Evolutionary conservation across 2,113 vertebrate species (phyloP), one percentile per base, ranked within the genome.

Genomic region (Acrocephalus arundinaceus): DNA sequence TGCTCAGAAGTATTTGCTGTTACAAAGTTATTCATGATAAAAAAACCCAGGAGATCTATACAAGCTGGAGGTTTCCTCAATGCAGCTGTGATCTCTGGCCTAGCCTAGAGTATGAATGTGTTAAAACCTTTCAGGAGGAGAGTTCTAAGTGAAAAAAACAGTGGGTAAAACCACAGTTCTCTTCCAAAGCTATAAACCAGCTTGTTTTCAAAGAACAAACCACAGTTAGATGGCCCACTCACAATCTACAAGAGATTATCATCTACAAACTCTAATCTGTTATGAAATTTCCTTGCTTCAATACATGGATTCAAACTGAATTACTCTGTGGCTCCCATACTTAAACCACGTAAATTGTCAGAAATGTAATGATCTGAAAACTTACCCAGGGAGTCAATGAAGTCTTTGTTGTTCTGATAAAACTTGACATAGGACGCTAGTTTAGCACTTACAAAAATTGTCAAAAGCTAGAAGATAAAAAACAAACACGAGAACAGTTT

Each of bases 351-450:
- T 15, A 55, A 55, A 79, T 3, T 41, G 70, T 68, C 27, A 88
- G 27, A 89, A 89, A 93, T 33, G 8, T 21, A 82, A 55, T 4
- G 19, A 94, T 59, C 61, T 88, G 81, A 94, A 93, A 93, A 98
- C 99, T 99, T 98, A 99, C 99, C 99, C 54, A 99, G 98, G 80
- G 99, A 99, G 95, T 99, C 99, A 95, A 99, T 99, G 98, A 99
- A 99, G 97, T 99, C 99, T 98, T 99, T 99, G 98, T 99, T 99
- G 97, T 97, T 99, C 97, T 99, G 99, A 97, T 99, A 99, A 97
- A 99, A 99, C 96, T 99, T 99, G 85, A 99, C 98, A 84, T 99
- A 99, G 25, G 99, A 98, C 66, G 94, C 98, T 92, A 99, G 98
- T 93, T 99, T 99, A 90, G 98, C 99, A 90, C 99, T 99, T 96